Base-by-base conservation (phyloP, 2,888 invertebrate genomes). In the Entomobrya proxima region DNA sequence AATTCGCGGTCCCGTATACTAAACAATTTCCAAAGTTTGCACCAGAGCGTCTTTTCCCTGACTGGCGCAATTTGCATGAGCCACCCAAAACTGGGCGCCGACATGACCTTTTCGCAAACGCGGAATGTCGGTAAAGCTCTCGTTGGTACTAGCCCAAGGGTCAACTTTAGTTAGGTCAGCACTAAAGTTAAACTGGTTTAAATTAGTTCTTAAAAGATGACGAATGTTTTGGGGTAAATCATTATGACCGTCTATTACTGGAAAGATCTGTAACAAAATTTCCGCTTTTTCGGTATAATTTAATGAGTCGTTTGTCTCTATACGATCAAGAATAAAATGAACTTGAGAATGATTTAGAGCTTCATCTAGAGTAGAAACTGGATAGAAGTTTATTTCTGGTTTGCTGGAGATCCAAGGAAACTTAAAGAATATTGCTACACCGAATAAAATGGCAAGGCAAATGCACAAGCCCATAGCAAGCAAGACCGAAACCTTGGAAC, bases 21-120 rank as follows among this genome's bases (percentile, higher is more conserved):
- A n/a, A n/a, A n/a, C n/a, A n/a, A n/a, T n/a, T n/a, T n/a, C n/a
- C n/a, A n/a, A n/a, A n/a, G n/a, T n/a, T n/a, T n/a, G n/a, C n/a
- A n/a, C n/a, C n/a, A n/a, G n/a, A 0, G 95, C 94, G 90, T 95
- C 95, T 89, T 94, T 92, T 90, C 94, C 94, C 90, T 95, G 94
- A 0, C 94, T 93, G 30, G 93, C 93, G 90, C 95, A 95, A 0
- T 93, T 93, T 0, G 94, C 94, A 89, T 93, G 94, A 0, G 93
- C 93, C 0, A 93, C 93, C 94, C 94, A 94, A 90, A 94, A 94
- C 94, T 94, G 92, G n/a, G n/a, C n/a, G n/a, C n/a, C n/a, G n/a
- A n/a, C n/a, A n/a, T n/a, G n/a, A n/a, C n/a, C n/a, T n/a, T 9
- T 92, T 27, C 91, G 85, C 30, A 93, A 90, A 47, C 92, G 87